Base-by-base conservation (phyloP, 2,888 invertebrate species). In the Cosmia pyralina region DNA sequence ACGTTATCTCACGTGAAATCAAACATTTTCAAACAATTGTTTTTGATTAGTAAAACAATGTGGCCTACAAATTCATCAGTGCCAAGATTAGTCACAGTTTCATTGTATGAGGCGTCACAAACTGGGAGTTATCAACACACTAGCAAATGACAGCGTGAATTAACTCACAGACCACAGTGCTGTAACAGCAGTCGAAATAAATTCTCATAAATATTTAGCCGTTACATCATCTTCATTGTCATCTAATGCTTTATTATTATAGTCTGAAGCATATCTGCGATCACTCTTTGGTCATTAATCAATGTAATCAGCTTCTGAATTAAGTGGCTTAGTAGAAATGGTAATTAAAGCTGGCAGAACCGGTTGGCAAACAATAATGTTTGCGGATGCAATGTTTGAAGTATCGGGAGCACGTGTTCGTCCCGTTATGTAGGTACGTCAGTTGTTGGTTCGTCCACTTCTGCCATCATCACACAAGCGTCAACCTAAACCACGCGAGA, bases 21-120 rank as follows among this genome's bases (percentile, higher is more conserved):
- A 76, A 79, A 83, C 74, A 81, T 80, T 85, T 88, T 84, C 81
- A 81, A 77, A 85, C 90, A 93, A 93, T 93, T 92, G 90, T 88
- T 91, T 90, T 88, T 92, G 91, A 93, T 93, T 91, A 90, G 85
- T 88, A 82, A 85, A 87, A 90, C 87, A 88, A 89, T 88, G 89
- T 89, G 90, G 87, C 89, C 91, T 89, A 92, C 90, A 91, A 92
- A 92, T 89, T 90, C 87, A 84, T 87, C 87, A 69, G 81, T 87
- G 79, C 76, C 78, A 82, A 84, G 83, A 89, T 89, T 88, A 88
- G 88, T 89, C 89, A 91, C 86, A 86, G 83, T 79, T 78, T 75
- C 73, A 82, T 87, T 89, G 84, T 84, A 86, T 84, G 85, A 85
- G 86, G 87, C 85, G 75, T 82, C 81, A 83, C 87, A 83, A 90